A percentile compares a stretch with the other conserved stretches of the same genome.
These are phyloP conservation scores for Drosophila fuyamai DNA, from an alignment of 1,140 invertebrate genomes.

Conservation along the genomic window DNA sequence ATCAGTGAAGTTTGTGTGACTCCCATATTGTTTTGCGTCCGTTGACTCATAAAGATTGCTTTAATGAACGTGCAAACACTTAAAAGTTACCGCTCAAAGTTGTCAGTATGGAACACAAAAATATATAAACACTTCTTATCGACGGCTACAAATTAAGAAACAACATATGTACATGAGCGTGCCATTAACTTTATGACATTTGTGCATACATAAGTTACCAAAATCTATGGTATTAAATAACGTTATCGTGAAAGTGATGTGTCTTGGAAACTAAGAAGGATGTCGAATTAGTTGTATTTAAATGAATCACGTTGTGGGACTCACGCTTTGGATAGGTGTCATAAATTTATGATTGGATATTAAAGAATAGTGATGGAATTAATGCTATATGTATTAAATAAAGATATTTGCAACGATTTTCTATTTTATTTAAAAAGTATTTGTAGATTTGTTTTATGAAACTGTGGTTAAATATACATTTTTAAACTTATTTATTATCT, in stretches of 20 bases:
- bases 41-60: slow-evolving; percentile 32
- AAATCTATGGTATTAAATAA: slow-evolving; percentile 6
- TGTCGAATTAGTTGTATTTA: slow-evolving; percentile 7
- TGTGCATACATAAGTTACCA: slow-evolving; percentile 28
- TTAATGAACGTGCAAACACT: slow-evolving; percentile 12
- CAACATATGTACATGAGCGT: slow-evolving; percentile 11
- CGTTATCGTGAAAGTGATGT: slow-evolving; percentile 12
- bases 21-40: slow-evolving; percentile 11
- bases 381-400: background rate
- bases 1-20: slow-evolving; percentile 1
- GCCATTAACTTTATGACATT: slow-evolving; percentile 47
- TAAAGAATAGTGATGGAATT: background rate
- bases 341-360: background rate
- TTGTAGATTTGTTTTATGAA: too few relatives aligned
- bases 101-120: slow-evolving; percentile 8
- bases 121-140: slow-evolving; percentile 46
- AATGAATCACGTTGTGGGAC: slow-evolving; percentile 1
- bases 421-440: too few relatives aligned
- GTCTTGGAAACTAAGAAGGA: slow-evolving; percentile 4
- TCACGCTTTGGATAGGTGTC: background rate
- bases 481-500: too few relatives aligned
- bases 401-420: too few relatives aligned
- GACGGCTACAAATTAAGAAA: slow-evolving; percentile 11
- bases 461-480: too few relatives aligned
- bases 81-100: slow-evolving; percentile 41